These are phyloP conservation scores for Neoseiulus cucumeris DNA, from an alignment of 1,140 invertebrate species.

Conservation along the genomic window DNA sequence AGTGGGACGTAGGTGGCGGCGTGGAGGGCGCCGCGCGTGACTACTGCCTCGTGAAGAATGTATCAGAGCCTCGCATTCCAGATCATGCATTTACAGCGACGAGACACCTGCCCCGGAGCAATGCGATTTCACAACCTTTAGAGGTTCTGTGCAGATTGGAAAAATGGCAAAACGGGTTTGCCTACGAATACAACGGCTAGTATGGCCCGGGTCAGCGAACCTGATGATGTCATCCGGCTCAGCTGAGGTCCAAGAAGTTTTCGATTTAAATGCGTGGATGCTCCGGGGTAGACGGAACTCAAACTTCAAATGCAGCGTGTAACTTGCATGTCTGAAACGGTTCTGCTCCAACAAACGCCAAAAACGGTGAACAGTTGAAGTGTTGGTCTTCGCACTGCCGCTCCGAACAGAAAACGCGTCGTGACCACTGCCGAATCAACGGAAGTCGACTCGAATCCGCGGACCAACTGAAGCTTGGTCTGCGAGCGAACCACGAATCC, in stretches of 20 bases:
- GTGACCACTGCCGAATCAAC: too few relatives aligned
- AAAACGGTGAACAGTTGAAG: too few relatives aligned
- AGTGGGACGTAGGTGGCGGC: too few relatives aligned
- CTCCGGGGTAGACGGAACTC: not conserved
- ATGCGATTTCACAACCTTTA: not conserved
- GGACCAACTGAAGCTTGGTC: too few relatives aligned
- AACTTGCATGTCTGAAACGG: conserved; percentile 11
- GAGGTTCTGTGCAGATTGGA: not conserved
- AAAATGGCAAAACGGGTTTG: not conserved
- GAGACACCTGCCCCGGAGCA: conserved; percentile 4
- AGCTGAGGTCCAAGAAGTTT: not conserved
- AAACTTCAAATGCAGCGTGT: conserved; percentile 11
- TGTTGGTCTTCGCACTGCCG: too few relatives aligned
- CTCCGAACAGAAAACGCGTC: too few relatives aligned
- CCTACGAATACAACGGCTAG: not conserved
- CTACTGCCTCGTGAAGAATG: not conserved
- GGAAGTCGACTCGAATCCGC: not conserved
- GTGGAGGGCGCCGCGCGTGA: too few relatives aligned
- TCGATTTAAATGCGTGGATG: not conserved
- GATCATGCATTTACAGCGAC: conserved; percentile 10
- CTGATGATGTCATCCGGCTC: not conserved
- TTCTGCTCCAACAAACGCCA: not conserved
- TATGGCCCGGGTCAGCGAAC: not conserved
- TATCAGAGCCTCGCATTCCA: conserved; percentile 11
- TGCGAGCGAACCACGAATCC: not conserved